These are phyloP conservation scores for Noctuana brunneofusca DNA, from an alignment of 2,888 invertebrate genomes.

Conservation along the genomic window DNA sequence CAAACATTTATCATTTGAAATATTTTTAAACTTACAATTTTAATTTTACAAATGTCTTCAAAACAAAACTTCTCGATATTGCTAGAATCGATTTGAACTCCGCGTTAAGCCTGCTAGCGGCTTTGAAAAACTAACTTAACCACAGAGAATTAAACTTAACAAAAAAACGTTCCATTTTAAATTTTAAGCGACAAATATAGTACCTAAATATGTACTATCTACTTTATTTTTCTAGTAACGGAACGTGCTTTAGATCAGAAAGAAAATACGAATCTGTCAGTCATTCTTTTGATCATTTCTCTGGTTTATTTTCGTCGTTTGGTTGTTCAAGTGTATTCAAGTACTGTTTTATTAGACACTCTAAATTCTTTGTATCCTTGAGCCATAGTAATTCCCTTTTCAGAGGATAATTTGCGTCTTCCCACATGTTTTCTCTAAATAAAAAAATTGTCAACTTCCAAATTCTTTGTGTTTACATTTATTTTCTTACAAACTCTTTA, in stretches of 20 bases:
- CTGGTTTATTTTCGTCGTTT: constrained; percentile 75
- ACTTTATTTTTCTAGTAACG: constrained; percentile 2
- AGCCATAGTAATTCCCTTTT: constrained; percentile 48
- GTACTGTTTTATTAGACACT: constrained; percentile 50
- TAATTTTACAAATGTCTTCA: no score
- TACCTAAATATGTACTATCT: no score
- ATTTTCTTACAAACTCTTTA: constrained; percentile 54
- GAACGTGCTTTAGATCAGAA: neutral
- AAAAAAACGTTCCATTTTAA: neutral
- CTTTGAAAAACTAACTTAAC: no score
- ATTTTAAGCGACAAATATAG: neutral
- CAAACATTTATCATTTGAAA: no score
- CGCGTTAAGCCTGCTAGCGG: no score
- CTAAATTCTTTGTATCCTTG: constrained; percentile 71
- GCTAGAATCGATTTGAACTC: no score
- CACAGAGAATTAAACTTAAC: no score
- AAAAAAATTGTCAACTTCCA: constrained; percentile 36
- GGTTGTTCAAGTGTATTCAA: constrained; percentile 56
- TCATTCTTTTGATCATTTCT: constrained; percentile 44
- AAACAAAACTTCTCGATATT: no score
- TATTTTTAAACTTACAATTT: no score
- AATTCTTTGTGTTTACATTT: constrained; percentile 43
- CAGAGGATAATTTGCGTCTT: constrained; percentile 38
- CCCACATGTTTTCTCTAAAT: constrained; percentile 38
- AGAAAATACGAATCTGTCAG: constrained; percentile 39